Conservation (phyloP, 2,888 invertebrate species). For the Lithophane leautieri region DNA sequence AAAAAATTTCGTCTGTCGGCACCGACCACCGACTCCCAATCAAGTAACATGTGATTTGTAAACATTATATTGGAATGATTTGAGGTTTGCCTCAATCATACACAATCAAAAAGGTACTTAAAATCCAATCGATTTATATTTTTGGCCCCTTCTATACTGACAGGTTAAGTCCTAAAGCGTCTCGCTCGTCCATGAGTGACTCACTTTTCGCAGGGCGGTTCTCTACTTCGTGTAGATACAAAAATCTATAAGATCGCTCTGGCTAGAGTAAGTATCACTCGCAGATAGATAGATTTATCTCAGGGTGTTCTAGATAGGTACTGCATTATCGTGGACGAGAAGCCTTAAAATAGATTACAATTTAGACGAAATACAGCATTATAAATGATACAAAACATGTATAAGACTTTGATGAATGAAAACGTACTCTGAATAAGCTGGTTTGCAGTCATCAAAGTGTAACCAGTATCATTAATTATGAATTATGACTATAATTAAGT, state of each 20-base stretch:
- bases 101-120: slow-evolving; percentile 36
- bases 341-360: slow-evolving; percentile 10
- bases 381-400: background rate
- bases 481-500: slow-evolving; percentile 34
- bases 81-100: slow-evolving; percentile 56
- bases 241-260: background rate
- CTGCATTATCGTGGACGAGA: background rate
- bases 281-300: background rate
- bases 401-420: slow-evolving; percentile 41
- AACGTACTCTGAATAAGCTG: slow-evolving; percentile 9
- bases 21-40: slow-evolving; percentile 27
- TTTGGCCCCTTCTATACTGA: background rate
- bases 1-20: slow-evolving; percentile 34
- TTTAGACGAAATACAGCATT: background rate
- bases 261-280: background rate
- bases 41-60: slow-evolving; percentile 46
- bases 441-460: slow-evolving; percentile 16
- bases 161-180: background rate
- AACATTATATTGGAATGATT: slow-evolving; percentile 44
- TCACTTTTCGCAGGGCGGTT: background rate
- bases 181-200: background rate
- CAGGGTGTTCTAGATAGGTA: background rate
- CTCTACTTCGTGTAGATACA: background rate
- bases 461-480: slow-evolving; percentile 32
- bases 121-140: slow-evolving; percentile 51